Percentiles rank a stretch among this genome's conserved stretches.
Evolutionary conservation across 37 sponge, comb jelly and placozoan genomes (phyloP).

Genomic region (Mnemiopsis leidyi): DNA sequence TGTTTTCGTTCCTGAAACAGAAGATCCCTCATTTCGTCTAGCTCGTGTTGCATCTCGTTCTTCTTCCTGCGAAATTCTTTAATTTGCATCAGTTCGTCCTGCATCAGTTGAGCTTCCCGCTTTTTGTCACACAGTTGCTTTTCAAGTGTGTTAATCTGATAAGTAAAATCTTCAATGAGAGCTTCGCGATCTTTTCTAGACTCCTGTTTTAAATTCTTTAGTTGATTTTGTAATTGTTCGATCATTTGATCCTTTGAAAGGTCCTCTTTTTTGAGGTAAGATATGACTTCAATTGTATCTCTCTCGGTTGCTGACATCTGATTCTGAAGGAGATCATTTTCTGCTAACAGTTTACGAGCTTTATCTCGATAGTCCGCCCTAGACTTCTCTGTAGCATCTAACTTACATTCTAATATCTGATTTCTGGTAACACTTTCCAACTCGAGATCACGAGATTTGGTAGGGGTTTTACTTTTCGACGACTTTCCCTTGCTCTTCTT

Average conservation of each 20-base stretch:
- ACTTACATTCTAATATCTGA: constrained; percentile 63
- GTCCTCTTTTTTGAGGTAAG: constrained; percentile 84
- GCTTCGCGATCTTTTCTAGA: constrained; percentile 72
- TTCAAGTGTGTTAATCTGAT: constrained; percentile 54
- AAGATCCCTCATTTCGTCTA: constrained; percentile 69
- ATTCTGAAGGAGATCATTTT: constrained; percentile 83
- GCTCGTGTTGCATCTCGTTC: constrained; percentile 78
- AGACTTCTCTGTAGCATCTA: constrained; percentile 77
- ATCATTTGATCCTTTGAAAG: constrained; percentile 71
- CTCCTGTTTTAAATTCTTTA: constrained; percentile 74
- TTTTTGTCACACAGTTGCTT: not conserved
- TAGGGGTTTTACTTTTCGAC: constrained; percentile 43
- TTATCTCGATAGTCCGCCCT: constrained; percentile 78
- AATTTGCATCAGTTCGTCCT: constrained; percentile 81
- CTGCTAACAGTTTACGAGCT: constrained; percentile 71
- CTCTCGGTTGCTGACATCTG: constrained; percentile 84
- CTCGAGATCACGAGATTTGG: constrained; percentile 47
- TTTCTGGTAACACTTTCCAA: not conserved
- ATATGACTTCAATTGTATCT: constrained; percentile 94
- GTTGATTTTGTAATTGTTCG: constrained; percentile 69
- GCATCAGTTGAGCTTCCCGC: constrained; percentile 72
- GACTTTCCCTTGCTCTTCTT: constrained; percentile 65
- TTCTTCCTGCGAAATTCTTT: constrained; percentile 80
- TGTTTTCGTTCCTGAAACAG: constrained; percentile 49
- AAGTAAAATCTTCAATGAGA: constrained; percentile 63